phyloP scores from a whole-genome alignment of 2,888 invertebrate species.

The Cartodere bifasciata region DNA sequence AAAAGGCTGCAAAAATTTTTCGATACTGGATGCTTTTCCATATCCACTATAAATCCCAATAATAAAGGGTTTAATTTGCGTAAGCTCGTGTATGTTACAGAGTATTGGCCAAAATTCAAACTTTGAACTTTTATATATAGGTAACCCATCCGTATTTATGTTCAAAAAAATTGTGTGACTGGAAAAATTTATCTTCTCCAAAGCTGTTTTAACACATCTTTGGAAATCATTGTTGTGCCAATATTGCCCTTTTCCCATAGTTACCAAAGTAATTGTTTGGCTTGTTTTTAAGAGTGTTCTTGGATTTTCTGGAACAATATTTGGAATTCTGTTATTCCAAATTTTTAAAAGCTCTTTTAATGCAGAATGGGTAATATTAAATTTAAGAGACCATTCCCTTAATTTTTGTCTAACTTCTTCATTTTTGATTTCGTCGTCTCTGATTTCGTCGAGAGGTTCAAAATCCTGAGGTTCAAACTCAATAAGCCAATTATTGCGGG shows the following conservation, averaged over 20 bases:
- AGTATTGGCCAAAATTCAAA: slow-evolving; percentile 19
- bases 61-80: slow-evolving; percentile 11
- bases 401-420: not conserved
- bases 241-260: not conserved
- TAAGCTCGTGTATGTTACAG: slow-evolving; percentile 12
- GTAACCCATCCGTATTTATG: slow-evolving; percentile 16
- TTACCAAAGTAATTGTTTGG: slow-evolving; percentile 1
- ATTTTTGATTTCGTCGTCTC: too few relatives aligned
- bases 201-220: not conserved
- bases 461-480: too few relatives aligned
- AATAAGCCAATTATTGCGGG: too few relatives aligned
- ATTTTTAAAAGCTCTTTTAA: slow-evolving; percentile 1
- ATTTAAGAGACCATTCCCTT: not conserved
- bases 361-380: slow-evolving; percentile 3
- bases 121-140: slow-evolving; percentile 15
- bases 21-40: slow-evolving; percentile 11
- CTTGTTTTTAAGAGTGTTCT: slow-evolving; percentile 12
- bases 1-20: slow-evolving; percentile 11
- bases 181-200: not conserved
- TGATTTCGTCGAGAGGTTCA: too few relatives aligned
- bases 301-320: slow-evolving; percentile 13
- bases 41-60: slow-evolving; percentile 13
- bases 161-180: slow-evolving; percentile 12
- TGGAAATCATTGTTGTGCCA: not conserved
- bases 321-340: slow-evolving; percentile 2